phyloP scores from a whole-genome alignment of 2,113 vertebrate genomes.

The Phodopus roborovskii region DNA sequence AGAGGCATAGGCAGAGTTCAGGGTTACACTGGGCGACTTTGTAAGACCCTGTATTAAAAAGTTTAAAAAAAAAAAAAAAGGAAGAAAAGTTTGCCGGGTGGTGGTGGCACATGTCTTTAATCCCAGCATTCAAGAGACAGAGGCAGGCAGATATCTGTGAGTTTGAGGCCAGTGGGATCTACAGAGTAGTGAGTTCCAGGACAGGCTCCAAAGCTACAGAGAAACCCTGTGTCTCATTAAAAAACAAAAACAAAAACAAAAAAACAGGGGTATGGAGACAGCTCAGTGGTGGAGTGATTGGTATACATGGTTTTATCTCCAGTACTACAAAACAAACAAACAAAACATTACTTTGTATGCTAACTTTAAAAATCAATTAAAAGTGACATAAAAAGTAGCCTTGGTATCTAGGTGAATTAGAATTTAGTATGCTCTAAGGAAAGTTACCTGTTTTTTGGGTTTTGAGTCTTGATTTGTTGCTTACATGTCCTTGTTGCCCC shows the following conservation, averaged over 20 bases:
- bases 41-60: not conserved
- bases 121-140: no score
- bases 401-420: not conserved
- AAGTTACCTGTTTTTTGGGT: not conserved
- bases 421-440: not conserved
- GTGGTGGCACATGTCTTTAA: no score
- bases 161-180: no score
- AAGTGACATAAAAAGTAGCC: not conserved
- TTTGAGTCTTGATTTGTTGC: not conserved
- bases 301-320: no score
- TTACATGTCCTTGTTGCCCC: not conserved
- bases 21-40: not conserved
- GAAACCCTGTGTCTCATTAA: no score
- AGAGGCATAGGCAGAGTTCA: not conserved
- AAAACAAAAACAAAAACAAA: no score
- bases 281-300: no score
- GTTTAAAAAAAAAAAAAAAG: not conserved
- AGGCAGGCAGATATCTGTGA: no score
- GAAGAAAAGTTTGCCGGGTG: no score
- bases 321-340: not conserved
- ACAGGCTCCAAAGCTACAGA: no score
- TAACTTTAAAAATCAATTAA: not conserved
- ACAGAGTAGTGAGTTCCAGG: no score
- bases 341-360: not conserved
- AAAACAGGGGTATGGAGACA: not conserved